Conservation (phyloP, 2,113 vertebrate species). For the Hoplias malabaricus region DNA sequence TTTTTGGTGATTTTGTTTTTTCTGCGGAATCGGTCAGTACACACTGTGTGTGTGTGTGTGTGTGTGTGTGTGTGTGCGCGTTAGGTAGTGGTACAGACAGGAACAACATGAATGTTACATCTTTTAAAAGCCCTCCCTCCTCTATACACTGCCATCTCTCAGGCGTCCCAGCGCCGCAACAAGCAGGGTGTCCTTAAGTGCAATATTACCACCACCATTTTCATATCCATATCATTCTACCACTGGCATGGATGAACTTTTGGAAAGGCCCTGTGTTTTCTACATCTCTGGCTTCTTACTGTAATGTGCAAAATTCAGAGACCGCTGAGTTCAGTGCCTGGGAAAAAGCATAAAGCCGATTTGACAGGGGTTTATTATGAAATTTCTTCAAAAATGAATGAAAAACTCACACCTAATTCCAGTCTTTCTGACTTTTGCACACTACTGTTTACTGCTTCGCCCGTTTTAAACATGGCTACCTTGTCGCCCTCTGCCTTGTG, state of each 20-base stretch:
- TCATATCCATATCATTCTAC: neutral
- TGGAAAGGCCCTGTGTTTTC: neutral
- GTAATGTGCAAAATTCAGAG: too few relatives aligned
- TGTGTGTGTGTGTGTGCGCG: neutral
- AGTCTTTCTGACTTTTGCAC: too few relatives aligned
- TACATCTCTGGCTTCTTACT: neutral
- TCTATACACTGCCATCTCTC: slow-evolving; percentile 4
- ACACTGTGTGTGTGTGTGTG: slow-evolving; percentile 15
- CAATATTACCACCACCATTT: neutral
- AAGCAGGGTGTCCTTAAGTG: neutral
- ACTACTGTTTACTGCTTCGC: neutral
- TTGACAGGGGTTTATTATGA: too few relatives aligned
- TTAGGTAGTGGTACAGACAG: neutral
- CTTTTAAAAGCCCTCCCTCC: neutral
- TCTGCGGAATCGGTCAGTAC: slow-evolving; percentile 40
- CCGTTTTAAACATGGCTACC: neutral
- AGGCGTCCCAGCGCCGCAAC: neutral
- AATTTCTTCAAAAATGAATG: too few relatives aligned
- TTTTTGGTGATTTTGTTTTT: slow-evolving; percentile 12
- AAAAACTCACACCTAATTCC: too few relatives aligned
- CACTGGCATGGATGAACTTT: neutral
- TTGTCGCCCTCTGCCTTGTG: neutral
- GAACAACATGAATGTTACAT: slow-evolving; percentile 4
- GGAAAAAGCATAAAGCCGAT: too few relatives aligned
- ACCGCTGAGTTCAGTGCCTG: too few relatives aligned